Evolutionary conservation across 1,140 invertebrate species (phyloP), one percentile per base, ranked within the genome.

Genomic region (Drosophila kanapiae): DNA sequence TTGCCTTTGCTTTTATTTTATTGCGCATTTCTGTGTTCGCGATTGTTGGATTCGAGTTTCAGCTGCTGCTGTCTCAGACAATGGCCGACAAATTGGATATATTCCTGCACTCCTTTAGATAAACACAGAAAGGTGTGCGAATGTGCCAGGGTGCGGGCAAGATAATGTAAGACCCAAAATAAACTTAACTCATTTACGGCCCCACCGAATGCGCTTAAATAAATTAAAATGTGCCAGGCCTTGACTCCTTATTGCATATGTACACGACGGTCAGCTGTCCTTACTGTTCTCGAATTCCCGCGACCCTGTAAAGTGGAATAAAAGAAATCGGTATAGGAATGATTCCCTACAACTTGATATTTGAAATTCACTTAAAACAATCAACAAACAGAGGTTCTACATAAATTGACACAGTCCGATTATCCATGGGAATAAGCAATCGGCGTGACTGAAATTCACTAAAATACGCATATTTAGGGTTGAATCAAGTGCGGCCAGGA

Each of bases 221-320:
- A 88, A 90, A 88, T 88, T 88, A 88, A 88, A 88, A 82, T 81
- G 85, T 68, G 80, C 80, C 75, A 82, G 63, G 67, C 78, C 85
- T 81, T 84, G 85, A 81, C 78, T 75, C 78, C 81, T 81, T 80
- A 86, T 82, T 65, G 56, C 68, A 71, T 48, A 47, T 60, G 59
- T 38, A 60, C 74, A 68, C 45, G 35, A 48, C 45, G 29, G 54
- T 11, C n/a, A 16, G 14, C 4, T 33, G 8, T 23, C 23, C 23
- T 23, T 2, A 23, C 48, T 6, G 37, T 13, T 35, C 33, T 56
- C 38, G 23, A 58, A 42, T 9, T 0, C 16, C 4, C 3, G 6
- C 13, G 47, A n/a, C 45, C 65, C 65, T 51, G 29, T 14, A 65
- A 27, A 13, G 7, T 11, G 54, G 0, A 14, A 23, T 1, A 23